phyloP scores from a whole-genome alignment of 2,113 vertebrate genomes.

The Cyprinus carpio region DNA sequence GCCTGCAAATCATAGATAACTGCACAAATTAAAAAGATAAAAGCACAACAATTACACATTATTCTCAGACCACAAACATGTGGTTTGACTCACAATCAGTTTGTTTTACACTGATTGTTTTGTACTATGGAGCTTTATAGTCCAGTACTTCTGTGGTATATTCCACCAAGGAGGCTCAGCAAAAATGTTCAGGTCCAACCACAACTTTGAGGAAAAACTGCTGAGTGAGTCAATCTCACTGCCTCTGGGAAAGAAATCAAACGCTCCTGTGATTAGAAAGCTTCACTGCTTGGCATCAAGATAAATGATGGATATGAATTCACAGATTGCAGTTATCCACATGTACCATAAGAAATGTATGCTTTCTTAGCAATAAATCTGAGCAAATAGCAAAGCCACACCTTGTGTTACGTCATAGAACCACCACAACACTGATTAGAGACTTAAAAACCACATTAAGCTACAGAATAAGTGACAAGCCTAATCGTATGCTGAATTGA shows the following conservation, averaged over 20 bases:
- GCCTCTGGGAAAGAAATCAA: conserved; percentile 32
- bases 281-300: conserved; percentile 29
- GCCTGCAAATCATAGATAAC: background rate
- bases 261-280: conserved; percentile 37
- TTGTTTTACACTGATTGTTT: conserved; percentile 28
- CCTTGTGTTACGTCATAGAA: conserved; percentile 10
- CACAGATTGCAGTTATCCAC: conserved; percentile 13
- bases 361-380: conserved; percentile 9
- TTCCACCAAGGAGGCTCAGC: background rate
- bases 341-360: background rate
- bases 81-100: conserved; percentile 6
- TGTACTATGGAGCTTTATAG: conserved; percentile 1
- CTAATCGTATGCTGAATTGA: background rate
- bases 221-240: conserved; percentile 15
- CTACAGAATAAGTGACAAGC: background rate
- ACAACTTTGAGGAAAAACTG: conserved; percentile 22
- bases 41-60: background rate
- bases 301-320: conserved; percentile 14
- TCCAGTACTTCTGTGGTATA: conserved; percentile 16
- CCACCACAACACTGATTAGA: conserved; percentile 13
- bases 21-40: conserved; percentile 3
- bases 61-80: conserved; percentile 1
- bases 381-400: background rate
- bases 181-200: conserved; percentile 11
- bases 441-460: conserved; percentile 18